Percentiles rank a stretch among this genome's conserved stretches.
Conservation (phyloP, 1,140 invertebrate species). For the Eufriesea mexicana region DNA sequence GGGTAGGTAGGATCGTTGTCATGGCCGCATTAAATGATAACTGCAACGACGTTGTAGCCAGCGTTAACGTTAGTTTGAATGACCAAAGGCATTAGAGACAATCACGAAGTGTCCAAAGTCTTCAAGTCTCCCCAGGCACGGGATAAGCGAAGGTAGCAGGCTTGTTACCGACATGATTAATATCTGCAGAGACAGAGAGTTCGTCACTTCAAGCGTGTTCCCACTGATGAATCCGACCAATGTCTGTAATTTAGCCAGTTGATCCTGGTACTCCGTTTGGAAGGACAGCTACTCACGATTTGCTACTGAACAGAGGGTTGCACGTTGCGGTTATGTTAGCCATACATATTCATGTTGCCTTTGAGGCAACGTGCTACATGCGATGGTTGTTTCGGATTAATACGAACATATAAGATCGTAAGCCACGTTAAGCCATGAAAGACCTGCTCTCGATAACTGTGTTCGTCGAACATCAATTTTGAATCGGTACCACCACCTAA, state of each 20-base stretch:
- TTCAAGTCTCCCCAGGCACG: neutral
- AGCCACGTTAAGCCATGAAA: slow-evolving; percentile 58
- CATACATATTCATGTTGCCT: slow-evolving; percentile 67
- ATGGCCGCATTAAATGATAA: neutral
- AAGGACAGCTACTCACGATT: slow-evolving; percentile 61
- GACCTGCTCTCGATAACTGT: slow-evolving; percentile 43
- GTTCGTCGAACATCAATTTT: slow-evolving; percentile 39
- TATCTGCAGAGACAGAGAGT: slow-evolving; percentile 54
- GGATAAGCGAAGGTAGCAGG: slow-evolving; percentile 19
- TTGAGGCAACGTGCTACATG: slow-evolving; percentile 49
- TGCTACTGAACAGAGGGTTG: slow-evolving; percentile 51
- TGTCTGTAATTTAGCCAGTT: slow-evolving; percentile 64
- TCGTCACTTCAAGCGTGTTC: slow-evolving; percentile 59
- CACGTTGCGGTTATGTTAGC: slow-evolving; percentile 48
- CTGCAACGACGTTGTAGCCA: too few species aligned
- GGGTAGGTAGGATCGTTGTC: neutral
- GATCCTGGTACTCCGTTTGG: slow-evolving; percentile 57
- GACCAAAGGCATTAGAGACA: slow-evolving; percentile 40
- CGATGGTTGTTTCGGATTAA: slow-evolving; percentile 67
- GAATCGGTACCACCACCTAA: neutral
- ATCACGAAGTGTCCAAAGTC: slow-evolving; percentile 38
- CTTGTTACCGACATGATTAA: slow-evolving; percentile 57
- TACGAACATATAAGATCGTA: slow-evolving; percentile 63
- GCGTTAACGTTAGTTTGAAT: slow-evolving; percentile 35
- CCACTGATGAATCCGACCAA: slow-evolving; percentile 56